phyloP scores from a whole-genome alignment of 2,888 invertebrate species.

The Morinoia aosen region DNA sequence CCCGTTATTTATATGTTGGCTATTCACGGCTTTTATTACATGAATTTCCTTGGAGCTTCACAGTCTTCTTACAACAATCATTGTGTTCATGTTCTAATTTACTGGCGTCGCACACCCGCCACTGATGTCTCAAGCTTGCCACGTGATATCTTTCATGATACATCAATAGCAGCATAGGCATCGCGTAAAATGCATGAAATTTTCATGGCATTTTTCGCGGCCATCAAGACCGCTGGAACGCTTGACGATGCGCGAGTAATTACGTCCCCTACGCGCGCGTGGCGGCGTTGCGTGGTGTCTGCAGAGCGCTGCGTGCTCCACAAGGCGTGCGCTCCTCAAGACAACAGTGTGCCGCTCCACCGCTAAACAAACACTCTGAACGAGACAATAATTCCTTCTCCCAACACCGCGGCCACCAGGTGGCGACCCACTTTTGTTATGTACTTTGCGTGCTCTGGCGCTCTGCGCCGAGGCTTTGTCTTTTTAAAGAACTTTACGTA shows the following conservation, averaged over 20 bases:
- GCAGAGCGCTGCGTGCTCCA: too few relatives aligned
- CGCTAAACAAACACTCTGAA: not conserved
- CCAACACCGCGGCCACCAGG: not conserved
- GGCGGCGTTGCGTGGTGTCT: too few relatives aligned
- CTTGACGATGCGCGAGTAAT: not conserved
- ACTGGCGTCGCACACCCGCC: not conserved
- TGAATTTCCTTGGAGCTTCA: not conserved
- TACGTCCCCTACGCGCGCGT: too few relatives aligned
- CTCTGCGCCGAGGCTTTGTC: not conserved
- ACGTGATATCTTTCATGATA: not conserved
- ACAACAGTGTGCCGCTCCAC: not conserved
- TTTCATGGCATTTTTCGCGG: not conserved
- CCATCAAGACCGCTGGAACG: not conserved
- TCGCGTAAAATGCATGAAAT: not conserved
- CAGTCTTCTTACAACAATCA: not conserved
- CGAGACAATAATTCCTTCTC: constrained; percentile 5
- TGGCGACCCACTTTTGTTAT: not conserved
- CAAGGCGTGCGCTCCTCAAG: not conserved
- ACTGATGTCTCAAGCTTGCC: not conserved
- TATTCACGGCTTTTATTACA: not conserved
- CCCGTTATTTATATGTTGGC: too few relatives aligned
- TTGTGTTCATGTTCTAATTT: not conserved
- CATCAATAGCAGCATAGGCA: not conserved
- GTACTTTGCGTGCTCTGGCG: not conserved
- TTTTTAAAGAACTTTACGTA: not conserved